A percentile compares a stretch with the other conserved stretches of the same genome.
phyloP scores from a whole-genome alignment of 2,888 invertebrate genomes.

The Eupithecia inturbata region DNA sequence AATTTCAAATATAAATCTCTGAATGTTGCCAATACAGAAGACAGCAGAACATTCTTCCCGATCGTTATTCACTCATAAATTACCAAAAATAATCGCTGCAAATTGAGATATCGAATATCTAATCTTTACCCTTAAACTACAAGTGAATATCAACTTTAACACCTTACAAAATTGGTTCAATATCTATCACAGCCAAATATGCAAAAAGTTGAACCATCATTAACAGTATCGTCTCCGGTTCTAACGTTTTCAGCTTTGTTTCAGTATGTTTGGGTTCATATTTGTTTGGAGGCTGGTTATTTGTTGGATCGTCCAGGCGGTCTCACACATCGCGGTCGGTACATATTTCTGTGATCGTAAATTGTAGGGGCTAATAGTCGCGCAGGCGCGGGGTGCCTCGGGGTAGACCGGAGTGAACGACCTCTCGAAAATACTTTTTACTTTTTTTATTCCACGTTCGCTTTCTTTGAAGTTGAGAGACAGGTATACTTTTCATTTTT shows the following conservation, averaged over 20 bases:
- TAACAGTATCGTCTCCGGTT: conserved; percentile 40
- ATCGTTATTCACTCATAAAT: conserved; percentile 67
- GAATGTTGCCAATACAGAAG: not conserved
- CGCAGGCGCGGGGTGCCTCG: conserved; percentile 56
- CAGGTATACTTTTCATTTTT: conserved; percentile 44
- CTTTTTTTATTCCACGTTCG: conserved; percentile 50
- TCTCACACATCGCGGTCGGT: conserved; percentile 69
- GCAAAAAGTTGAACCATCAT: conserved; percentile 53
- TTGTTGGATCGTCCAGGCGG: conserved; percentile 57
- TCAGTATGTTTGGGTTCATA: conserved; percentile 24
- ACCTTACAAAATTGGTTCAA: conserved; percentile 35
- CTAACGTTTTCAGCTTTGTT: conserved; percentile 31
- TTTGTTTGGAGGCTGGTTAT: conserved; percentile 30
- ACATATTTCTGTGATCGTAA: conserved; percentile 66
- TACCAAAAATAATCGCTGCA: conserved; percentile 60
- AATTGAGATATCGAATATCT: conserved; percentile 78
- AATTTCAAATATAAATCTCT: not conserved
- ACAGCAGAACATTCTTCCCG: conserved; percentile 54
- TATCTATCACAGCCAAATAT: conserved; percentile 46
- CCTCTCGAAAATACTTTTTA: conserved; percentile 54
- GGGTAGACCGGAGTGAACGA: conserved; percentile 64
- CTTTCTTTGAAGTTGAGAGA: conserved; percentile 57
- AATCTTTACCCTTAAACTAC: conserved; percentile 28
- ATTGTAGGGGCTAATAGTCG: conserved; percentile 67
- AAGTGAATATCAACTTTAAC: conserved; percentile 52